Evolutionary conservation across 2,888 invertebrate species (phyloP).

Genomic region (Flexamia atlantica): DNA sequence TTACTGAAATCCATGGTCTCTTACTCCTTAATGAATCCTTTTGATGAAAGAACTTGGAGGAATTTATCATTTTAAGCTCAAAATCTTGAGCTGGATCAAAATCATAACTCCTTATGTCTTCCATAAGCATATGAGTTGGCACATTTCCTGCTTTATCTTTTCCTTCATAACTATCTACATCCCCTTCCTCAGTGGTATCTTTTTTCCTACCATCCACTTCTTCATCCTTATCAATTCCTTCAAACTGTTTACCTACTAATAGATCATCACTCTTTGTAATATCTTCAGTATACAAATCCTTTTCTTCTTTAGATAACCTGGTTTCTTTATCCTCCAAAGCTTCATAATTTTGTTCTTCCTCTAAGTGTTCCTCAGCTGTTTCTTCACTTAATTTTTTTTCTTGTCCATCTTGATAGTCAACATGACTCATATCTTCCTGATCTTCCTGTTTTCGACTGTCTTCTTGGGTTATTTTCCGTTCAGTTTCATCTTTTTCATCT

Average conservation of each 20-base stretch:
- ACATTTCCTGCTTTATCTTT: constrained; percentile 1
- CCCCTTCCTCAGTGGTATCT: background rate
- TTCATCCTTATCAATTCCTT: constrained; percentile 15
- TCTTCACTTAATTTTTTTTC: background rate
- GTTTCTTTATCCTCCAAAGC: background rate
- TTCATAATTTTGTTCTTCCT: background rate
- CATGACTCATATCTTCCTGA: background rate
- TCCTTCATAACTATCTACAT: background rate
- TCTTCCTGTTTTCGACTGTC: too few species aligned
- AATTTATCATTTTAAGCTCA: background rate
- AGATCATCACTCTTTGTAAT: background rate
- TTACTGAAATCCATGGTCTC: background rate
- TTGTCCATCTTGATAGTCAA: background rate
- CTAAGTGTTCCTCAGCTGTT: background rate
- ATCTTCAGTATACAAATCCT: background rate
- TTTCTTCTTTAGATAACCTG: background rate
- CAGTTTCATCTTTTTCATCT: background rate
- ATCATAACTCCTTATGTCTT: constrained; percentile 45
- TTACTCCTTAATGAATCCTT: constrained; percentile 41
- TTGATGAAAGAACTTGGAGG: constrained; percentile 42
- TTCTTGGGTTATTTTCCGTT: background rate
- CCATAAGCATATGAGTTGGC: background rate
- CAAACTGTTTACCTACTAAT: background rate
- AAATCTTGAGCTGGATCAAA: constrained; percentile 20
- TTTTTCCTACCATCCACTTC: background rate